A percentile compares a stretch with the other conserved stretches of the same genome.
These are phyloP conservation scores for Aythya baeri DNA, from an alignment of 2,113 vertebrate species.

Conservation along the genomic window DNA sequence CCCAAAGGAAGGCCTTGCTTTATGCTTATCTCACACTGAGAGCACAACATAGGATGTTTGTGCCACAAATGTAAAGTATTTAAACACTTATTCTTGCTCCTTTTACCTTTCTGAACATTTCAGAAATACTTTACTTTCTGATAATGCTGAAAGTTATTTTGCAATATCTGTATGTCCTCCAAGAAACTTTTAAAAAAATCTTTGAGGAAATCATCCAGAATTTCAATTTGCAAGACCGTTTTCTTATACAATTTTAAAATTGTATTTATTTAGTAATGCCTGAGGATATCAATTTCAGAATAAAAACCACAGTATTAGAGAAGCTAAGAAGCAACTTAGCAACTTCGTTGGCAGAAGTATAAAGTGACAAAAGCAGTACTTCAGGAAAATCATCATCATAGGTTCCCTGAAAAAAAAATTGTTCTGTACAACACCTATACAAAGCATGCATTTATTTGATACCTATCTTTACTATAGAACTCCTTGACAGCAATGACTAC, in stretches of 20 bases:
- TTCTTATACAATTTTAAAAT: background rate
- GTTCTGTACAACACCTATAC: background rate
- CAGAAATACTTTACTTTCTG: background rate
- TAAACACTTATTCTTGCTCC: background rate
- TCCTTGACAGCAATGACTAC: background rate
- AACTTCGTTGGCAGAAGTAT: background rate
- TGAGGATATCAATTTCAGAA: background rate
- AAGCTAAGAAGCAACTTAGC: background rate
- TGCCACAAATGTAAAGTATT: background rate
- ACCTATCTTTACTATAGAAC: background rate
- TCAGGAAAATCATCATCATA: background rate
- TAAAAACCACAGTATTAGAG: background rate
- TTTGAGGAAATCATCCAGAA: background rate
- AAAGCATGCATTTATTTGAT: background rate
- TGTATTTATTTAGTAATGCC: background rate
- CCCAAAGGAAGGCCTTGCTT: background rate
- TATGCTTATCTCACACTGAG: background rate
- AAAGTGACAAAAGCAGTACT: background rate
- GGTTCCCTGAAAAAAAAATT: background rate
- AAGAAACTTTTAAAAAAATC: background rate
- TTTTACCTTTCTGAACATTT: background rate
- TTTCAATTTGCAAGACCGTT: background rate
- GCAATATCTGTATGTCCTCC: background rate
- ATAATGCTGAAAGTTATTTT: background rate
- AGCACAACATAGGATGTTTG: background rate